Evolutionary conservation across 2,888 invertebrate genomes (phyloP).

Genomic region (Lycocerus yunnanus): DNA sequence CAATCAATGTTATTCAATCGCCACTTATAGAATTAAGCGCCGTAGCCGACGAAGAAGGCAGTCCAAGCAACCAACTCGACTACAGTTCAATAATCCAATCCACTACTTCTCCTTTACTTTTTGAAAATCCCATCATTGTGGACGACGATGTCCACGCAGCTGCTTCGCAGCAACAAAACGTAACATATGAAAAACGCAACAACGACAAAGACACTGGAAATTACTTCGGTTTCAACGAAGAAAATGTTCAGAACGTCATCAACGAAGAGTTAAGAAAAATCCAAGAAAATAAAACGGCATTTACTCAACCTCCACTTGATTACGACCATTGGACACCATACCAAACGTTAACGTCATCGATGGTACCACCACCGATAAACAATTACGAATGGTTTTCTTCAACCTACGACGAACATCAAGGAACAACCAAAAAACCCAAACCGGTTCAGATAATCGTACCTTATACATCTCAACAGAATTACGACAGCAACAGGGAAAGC

Average conservation of each 20-base stretch:
- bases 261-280: slow-evolving; percentile 3
- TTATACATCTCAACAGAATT: slow-evolving; percentile 63
- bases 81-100: not conserved
- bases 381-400: slow-evolving; percentile 44
- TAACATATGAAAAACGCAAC: slow-evolving; percentile 41
- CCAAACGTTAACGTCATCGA: slow-evolving; percentile 38
- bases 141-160: slow-evolving; percentile 61
- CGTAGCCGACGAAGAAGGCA: slow-evolving; percentile 33
- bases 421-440: slow-evolving; percentile 60
- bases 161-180: slow-evolving; percentile 47
- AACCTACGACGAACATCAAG: slow-evolving; percentile 26
- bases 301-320: slow-evolving; percentile 37
- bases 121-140: slow-evolving; percentile 53
- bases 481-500: slow-evolving; percentile 8
- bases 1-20: slow-evolving; percentile 71
- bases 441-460: slow-evolving; percentile 82
- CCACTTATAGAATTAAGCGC: slow-evolving; percentile 65
- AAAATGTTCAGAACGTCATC: slow-evolving; percentile 21
- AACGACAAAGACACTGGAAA: slow-evolving; percentile 38
- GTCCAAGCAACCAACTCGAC: slow-evolving; percentile 17
- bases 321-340: slow-evolving; percentile 43
- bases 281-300: not conserved
- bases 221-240: slow-evolving; percentile 29
- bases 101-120: slow-evolving; percentile 30
- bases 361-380: slow-evolving; percentile 43